These are phyloP conservation scores for Actias luna DNA, from an alignment of 2,888 invertebrate genomes.

Conservation along the genomic window DNA sequence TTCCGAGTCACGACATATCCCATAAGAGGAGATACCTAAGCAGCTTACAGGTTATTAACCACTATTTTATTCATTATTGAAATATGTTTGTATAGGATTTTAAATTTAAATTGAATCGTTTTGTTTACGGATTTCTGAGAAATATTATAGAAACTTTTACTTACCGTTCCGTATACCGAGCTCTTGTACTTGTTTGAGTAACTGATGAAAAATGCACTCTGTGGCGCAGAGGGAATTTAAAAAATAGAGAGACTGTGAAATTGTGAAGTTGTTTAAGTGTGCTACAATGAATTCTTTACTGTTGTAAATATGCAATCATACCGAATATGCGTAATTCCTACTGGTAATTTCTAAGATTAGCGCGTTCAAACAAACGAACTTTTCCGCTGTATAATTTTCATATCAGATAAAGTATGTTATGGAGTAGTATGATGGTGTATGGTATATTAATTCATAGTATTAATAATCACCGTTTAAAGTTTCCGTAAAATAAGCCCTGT, in stretches of 20 bases:
- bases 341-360: background rate
- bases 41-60: too few relatives aligned
- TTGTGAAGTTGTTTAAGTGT: conserved; percentile 17
- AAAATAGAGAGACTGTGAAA: conserved; percentile 20
- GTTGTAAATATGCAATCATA: conserved; percentile 1
- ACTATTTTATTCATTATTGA: too few relatives aligned
- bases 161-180: background rate
- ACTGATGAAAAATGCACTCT: conserved; percentile 45
- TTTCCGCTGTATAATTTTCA: too few relatives aligned
- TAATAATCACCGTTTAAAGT: too few relatives aligned
- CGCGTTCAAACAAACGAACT: too few relatives aligned
- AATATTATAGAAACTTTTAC: conserved; percentile 11
- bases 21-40: too few relatives aligned
- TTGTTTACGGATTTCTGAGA: conserved; percentile 15
- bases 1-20: too few relatives aligned
- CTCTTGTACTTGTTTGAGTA: conserved; percentile 37
- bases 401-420: too few relatives aligned
- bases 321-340: background rate
- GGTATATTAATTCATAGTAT: too few relatives aligned
- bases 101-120: background rate
- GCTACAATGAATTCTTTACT: background rate
- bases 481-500: too few relatives aligned
- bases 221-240: conserved; percentile 37
- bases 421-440: too few relatives aligned
- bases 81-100: too few relatives aligned